phyloP scores from a whole-genome alignment of 2,888 invertebrate genomes.

The Andrena bucephala region DNA sequence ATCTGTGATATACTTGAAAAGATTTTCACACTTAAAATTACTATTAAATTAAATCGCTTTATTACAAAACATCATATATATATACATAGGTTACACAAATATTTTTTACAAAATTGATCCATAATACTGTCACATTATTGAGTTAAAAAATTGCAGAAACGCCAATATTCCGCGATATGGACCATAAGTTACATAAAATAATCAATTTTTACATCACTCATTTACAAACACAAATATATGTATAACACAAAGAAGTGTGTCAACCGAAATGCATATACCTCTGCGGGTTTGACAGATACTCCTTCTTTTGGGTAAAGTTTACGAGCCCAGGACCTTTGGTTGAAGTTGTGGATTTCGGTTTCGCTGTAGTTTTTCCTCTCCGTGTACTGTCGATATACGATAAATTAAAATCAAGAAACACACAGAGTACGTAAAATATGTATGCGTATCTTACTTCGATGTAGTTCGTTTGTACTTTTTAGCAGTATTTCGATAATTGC shows the following conservation, averaged over 20 bases:
- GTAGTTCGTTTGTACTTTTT: conserved; percentile 77
- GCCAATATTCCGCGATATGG: conserved; percentile 10
- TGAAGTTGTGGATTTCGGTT: conserved; percentile 30
- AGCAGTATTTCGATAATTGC: conserved; percentile 60
- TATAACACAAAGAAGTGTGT: conserved; percentile 17
- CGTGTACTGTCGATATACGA: conserved; percentile 23
- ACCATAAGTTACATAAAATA: conserved; percentile 22
- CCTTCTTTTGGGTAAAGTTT: conserved; percentile 76
- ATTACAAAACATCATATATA: conserved; percentile 49
- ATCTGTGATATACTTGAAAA: neutral
- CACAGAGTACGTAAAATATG: neutral
- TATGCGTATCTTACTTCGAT: conserved; percentile 60
- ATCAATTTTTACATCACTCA: conserved; percentile 6
- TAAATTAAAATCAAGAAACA: conserved; percentile 9
- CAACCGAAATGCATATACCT: conserved; percentile 70
- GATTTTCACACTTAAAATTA: neutral
- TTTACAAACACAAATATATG: conserved; percentile 3
- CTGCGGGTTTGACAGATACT: conserved; percentile 72
- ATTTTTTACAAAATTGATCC: conserved; percentile 14
- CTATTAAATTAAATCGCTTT: conserved; percentile 44
- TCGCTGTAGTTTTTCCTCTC: conserved; percentile 56
- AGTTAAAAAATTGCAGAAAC: conserved; percentile 21
- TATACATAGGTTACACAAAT: conserved; percentile 21
- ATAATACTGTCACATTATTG: conserved; percentile 45
- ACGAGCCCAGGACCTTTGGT: conserved; percentile 74